These are phyloP conservation scores for Megamerina dolium DNA, from an alignment of 2,888 invertebrate genomes.

Conservation along the genomic window DNA sequence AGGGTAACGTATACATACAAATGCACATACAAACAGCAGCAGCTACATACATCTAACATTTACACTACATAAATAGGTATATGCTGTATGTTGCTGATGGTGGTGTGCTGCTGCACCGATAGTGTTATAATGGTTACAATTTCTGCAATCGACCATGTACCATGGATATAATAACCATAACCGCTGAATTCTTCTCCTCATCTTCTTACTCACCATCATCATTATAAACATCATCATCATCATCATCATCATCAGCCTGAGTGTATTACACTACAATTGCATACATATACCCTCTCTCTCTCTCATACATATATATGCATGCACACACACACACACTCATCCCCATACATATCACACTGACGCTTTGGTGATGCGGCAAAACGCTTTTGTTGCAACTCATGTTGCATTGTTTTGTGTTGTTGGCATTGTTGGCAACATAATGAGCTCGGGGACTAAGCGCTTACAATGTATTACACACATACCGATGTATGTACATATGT, in stretches of 20 bases:
- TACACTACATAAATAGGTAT: too few relatives aligned
- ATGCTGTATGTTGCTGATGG: too few relatives aligned
- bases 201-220: too few relatives aligned
- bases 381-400: slow-evolving; percentile 2
- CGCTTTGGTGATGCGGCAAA: slow-evolving; percentile 6
- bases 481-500: too few relatives aligned
- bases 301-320: not conserved
- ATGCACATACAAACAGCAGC: slow-evolving; percentile 1
- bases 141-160: too few relatives aligned
- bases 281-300: not conserved
- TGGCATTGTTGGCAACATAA: slow-evolving; percentile 41
- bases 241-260: too few relatives aligned
- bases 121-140: slow-evolving; percentile 34
- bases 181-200: slow-evolving; percentile 19
- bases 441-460: slow-evolving; percentile 42
- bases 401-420: slow-evolving; percentile 40
- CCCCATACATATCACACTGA: not conserved
- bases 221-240: too few relatives aligned
- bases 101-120: slow-evolving; percentile 24
- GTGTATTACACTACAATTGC: not conserved
- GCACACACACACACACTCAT: not conserved
- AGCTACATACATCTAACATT: too few relatives aligned
- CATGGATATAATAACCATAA: not conserved
- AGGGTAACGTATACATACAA: too few relatives aligned
- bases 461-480: too few relatives aligned